Evolutionary conservation across 2,113 vertebrate genomes (phyloP).

Genomic region (Ceuthmochares aereus): DNA sequence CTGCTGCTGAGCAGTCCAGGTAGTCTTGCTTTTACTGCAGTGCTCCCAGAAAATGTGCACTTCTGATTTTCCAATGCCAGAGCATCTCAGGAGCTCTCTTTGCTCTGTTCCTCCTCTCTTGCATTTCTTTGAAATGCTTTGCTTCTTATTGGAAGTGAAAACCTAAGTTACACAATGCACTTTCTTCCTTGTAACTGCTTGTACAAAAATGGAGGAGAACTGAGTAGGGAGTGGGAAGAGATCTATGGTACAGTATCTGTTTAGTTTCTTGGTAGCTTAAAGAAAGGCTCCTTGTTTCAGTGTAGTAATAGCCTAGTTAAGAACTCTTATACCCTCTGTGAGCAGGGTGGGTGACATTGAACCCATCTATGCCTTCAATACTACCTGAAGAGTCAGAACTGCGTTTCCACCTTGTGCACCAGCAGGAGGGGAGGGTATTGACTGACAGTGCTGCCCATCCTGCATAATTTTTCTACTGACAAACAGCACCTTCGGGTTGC

Average conservation of each 20-base stretch:
- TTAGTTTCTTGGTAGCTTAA: not conserved
- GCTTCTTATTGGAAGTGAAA: not conserved
- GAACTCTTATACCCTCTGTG: not conserved
- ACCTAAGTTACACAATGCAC: not conserved
- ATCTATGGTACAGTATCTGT: not conserved
- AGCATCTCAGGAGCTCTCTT: not conserved
- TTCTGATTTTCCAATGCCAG: not conserved
- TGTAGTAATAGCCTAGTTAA: not conserved
- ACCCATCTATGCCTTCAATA: not conserved
- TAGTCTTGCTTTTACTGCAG: fast-evolving
- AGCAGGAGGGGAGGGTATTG: not conserved
- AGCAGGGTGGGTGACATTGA: not conserved
- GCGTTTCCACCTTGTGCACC: not conserved
- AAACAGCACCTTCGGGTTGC: too few species aligned
- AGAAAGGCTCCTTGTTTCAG: not conserved
- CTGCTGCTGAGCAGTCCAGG: not conserved
- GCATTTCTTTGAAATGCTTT: not conserved
- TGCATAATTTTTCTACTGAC: not conserved
- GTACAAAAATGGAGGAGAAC: not conserved
- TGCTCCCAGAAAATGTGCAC: not conserved
- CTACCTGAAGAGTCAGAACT: not conserved
- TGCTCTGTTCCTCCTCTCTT: not conserved
- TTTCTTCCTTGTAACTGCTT: not conserved
- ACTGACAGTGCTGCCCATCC: not conserved
- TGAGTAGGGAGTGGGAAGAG: not conserved